These are phyloP conservation scores for Fabriciana adippe DNA, from an alignment of 2,888 invertebrate genomes.

Conservation along the genomic window DNA sequence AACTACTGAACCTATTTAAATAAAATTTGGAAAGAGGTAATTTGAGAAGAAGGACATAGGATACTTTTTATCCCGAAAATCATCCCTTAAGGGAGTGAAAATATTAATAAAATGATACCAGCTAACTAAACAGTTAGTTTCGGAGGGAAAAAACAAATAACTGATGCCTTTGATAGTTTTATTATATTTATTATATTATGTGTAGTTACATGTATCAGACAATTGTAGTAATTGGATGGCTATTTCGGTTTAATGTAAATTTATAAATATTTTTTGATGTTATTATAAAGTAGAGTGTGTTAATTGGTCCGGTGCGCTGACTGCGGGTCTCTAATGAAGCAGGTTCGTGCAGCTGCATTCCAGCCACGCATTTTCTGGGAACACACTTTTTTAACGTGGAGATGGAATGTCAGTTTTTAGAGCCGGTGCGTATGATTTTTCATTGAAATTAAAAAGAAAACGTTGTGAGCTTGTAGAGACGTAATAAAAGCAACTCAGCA, in stretches of 20 bases:
- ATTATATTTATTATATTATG: background rate
- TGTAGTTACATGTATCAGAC: no score
- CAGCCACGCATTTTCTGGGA: conserved; percentile 70
- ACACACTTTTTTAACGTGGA: conserved; percentile 63
- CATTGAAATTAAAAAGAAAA: conserved; percentile 75
- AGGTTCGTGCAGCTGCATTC: conserved; percentile 67
- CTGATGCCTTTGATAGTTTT: background rate
- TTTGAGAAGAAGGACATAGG: no score
- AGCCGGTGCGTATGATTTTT: conserved; percentile 69
- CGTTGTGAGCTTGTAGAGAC: conserved; percentile 49
- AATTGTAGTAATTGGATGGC: background rate
- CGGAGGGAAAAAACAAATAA: background rate
- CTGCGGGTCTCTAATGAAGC: conserved; percentile 61
- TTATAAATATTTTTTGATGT: background rate
- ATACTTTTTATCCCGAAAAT: no score
- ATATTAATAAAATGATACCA: no score
- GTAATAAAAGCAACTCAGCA: conserved; percentile 61
- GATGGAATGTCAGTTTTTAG: conserved; percentile 69
- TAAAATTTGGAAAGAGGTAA: no score
- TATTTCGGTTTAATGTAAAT: background rate
- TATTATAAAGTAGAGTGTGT: conserved; percentile 5
- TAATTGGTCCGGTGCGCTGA: conserved; percentile 35
- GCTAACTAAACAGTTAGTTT: no score
- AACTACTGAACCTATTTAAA: no score
- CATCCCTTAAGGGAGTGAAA: no score